Conservation (phyloP, 2,888 invertebrate genomes). For the Drosophila bunnanda region DNA sequence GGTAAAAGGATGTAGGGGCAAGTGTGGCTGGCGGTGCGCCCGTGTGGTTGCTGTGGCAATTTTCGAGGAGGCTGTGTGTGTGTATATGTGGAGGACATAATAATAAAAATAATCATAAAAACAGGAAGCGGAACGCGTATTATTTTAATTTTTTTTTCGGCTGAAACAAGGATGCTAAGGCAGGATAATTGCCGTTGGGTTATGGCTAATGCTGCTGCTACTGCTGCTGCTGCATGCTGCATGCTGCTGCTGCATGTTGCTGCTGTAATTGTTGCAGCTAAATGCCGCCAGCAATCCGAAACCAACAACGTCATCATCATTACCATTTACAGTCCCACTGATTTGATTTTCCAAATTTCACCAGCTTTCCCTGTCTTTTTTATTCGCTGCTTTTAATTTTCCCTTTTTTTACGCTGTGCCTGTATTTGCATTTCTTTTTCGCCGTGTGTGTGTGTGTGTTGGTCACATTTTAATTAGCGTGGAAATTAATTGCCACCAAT, state of each 20-base stretch:
- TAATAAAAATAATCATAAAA: slow-evolving; percentile 67
- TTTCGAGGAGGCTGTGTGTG: slow-evolving; percentile 15
- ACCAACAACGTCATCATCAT: slow-evolving; percentile 16
- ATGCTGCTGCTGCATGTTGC: slow-evolving; percentile 11
- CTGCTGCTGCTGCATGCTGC: slow-evolving; percentile 5
- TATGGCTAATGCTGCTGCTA: slow-evolving; percentile 10
- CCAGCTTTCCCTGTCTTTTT: neutral
- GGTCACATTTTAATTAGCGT: slow-evolving; percentile 57
- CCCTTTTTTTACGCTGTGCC: neutral
- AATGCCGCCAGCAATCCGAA: slow-evolving; percentile 16
- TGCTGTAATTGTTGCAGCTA: slow-evolving; percentile 20
- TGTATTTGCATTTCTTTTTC: slow-evolving; percentile 25
- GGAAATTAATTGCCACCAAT: slow-evolving; percentile 68
- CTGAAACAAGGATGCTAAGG: slow-evolving; percentile 20
- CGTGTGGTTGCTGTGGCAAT: slow-evolving; percentile 43
- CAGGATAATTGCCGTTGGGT: slow-evolving; percentile 23
- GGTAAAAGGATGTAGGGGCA: neutral
- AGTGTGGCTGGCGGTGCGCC: slow-evolving; percentile 55
- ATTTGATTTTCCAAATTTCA: slow-evolving; percentile 44
- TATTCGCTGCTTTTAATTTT: neutral
- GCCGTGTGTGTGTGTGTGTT: slow-evolving; percentile 14
- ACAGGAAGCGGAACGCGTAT: slow-evolving; percentile 15
- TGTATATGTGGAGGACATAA: slow-evolving; percentile 29
- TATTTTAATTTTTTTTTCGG: slow-evolving; percentile 25
- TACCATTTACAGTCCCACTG: slow-evolving; percentile 4